Evolutionary conservation across 2,113 vertebrate genomes (phyloP), one percentile per base, ranked within the genome.

Genomic region (Grammomys surdaster): DNA sequence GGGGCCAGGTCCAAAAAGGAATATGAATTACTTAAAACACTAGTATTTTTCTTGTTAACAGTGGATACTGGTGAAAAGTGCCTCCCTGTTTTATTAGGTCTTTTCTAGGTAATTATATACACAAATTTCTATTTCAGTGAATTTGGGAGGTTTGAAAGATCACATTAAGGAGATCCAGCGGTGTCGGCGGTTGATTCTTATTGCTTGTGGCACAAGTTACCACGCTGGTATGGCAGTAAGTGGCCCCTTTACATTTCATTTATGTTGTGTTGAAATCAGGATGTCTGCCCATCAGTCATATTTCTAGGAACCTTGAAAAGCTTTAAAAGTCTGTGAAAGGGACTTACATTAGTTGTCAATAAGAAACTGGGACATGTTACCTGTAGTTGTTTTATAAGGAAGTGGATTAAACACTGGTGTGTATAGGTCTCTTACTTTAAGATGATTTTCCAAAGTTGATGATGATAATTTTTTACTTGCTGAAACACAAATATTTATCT

Each of bases 141-240:
- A 98, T 48, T 98, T 99, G 28, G 99, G 99, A 1, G 99, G 99
- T 94, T 96, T 99, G 97, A 99, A 99, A 98, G 99, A 99, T 97
- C 99, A 99, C 98, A 99, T 99, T 90, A 99, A 99, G 98, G 99
- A 99, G 98, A 99, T 99, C 96, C 99, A 99, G 98, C 98, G 99
- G 95, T 99, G 99, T 95, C 99, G 99, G 3, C 98, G 99, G 36
- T 98, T 99, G 75, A 99, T 99, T 97, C 99, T 99, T 33, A 99
- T 99, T 81, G 99, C 99, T 13, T 99, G 99, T 65, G 99, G 99
- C 89, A 99, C 99, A 0, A 99, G 99, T 97, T 99, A 99, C 89
- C 99, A 99, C 4, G 99, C 99, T 16, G 99, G 99, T 46, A 99
- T 99, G 86, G 99, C 99, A 17, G 99, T 99, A 97, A 99, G 99